Evolutionary conservation across 2,888 invertebrate species (phyloP).

Genomic region (Adineta ricciae): DNA sequence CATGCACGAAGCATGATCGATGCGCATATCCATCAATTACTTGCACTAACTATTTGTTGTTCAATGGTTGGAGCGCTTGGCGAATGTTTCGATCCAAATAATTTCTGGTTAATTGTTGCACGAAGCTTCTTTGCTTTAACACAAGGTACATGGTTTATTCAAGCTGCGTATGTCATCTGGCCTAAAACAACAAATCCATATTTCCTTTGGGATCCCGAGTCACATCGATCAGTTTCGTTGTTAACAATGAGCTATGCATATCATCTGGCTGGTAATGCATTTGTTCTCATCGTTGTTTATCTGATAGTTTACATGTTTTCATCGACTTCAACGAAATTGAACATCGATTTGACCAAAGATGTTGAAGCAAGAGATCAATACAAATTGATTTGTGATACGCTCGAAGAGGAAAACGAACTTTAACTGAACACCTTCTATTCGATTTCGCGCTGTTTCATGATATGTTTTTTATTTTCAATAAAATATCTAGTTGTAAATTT

Average conservation of each 20-base stretch:
- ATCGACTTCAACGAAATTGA: not conserved
- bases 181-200: constrained; percentile 44
- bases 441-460: not conserved
- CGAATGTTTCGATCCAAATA: constrained; percentile 28
- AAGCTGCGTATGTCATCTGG: constrained; percentile 52
- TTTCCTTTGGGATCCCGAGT: constrained; percentile 44
- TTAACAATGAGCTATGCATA: constrained; percentile 27
- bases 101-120: constrained; percentile 23
- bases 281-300: not conserved
- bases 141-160: constrained; percentile 52
- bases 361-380: not conserved
- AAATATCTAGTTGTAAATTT: not conserved
- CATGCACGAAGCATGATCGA: constrained; percentile 45
- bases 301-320: not conserved
- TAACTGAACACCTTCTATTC: not conserved
- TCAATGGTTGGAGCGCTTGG: not conserved
- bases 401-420: not conserved
- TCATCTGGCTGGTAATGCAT: constrained; percentile 24
- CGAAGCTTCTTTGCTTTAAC: constrained; percentile 48
- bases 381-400: not conserved
- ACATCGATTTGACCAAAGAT: not conserved
- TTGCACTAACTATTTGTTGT: constrained; percentile 19
- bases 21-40: constrained; percentile 21
- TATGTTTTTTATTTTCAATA: not conserved
- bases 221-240: constrained; percentile 41